A percentile compares a stretch with the other conserved stretches of the same genome.
Evolutionary conservation across 2,888 invertebrate genomes (phyloP).

Genomic region (Euphydryas editha): DNA sequence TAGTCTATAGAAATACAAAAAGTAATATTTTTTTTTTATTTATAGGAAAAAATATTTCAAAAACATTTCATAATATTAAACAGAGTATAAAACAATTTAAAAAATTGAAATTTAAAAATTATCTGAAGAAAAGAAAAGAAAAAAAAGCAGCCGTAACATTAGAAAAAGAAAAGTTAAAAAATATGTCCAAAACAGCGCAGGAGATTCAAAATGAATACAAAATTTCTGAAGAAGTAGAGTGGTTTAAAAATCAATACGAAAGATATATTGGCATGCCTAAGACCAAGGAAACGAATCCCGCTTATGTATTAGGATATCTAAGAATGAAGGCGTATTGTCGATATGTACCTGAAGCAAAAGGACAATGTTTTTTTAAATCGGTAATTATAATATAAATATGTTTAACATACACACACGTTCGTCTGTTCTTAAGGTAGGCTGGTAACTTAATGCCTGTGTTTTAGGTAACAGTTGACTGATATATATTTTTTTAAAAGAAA

Average conservation of each 20-base stretch:
- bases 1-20: no score
- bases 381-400: no score
- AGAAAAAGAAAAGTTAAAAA: slow-evolving; percentile 9
- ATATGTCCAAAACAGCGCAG: neutral
- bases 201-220: neutral
- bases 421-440: no score
- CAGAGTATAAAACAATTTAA: neutral
- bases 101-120: neutral
- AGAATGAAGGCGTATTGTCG: slow-evolving; percentile 13
- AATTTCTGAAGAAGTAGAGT: slow-evolving; percentile 1
- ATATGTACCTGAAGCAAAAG: slow-evolving; percentile 14
- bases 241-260: slow-evolving; percentile 18
- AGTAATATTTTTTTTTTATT: neutral
- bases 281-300: neutral
- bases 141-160: neutral
- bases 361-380: neutral
- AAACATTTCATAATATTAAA: neutral
- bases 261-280: slow-evolving; percentile 11
- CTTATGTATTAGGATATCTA: slow-evolving; percentile 1
- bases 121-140: neutral
- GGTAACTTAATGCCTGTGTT: no score
- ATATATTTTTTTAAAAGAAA: no score
- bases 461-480: no score
- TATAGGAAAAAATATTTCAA: neutral
- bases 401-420: no score